phyloP scores from a whole-genome alignment of 1,140 invertebrate species.

The Wasmannia auropunctata region DNA sequence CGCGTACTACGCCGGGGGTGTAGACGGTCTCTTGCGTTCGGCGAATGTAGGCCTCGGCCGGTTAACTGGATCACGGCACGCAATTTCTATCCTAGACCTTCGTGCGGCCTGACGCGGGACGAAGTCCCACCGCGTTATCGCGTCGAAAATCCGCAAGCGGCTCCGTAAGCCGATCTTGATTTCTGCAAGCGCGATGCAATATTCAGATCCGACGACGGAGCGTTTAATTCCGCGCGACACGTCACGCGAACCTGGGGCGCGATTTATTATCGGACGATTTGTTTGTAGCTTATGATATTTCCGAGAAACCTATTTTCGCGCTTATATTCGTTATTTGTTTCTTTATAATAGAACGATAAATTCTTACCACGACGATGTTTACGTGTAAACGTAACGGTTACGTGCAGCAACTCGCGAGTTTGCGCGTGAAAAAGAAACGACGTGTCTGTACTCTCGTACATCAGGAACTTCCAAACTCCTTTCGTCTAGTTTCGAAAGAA shows the following conservation, averaged over 20 bases:
- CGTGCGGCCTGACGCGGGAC: constrained; percentile 14
- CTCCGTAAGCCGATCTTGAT: constrained; percentile 31
- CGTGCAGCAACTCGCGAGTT: background rate
- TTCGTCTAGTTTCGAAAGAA: background rate
- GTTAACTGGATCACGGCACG: constrained; percentile 76
- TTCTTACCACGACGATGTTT: background rate
- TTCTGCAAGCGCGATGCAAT: constrained; percentile 15
- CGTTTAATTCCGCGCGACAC: constrained; percentile 10
- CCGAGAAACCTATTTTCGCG: background rate
- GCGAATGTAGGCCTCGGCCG: constrained; percentile 74
- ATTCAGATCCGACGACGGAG: constrained; percentile 34
- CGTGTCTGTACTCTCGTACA: background rate
- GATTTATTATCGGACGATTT: background rate
- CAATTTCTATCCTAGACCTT: constrained; percentile 77
- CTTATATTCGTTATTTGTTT: background rate
- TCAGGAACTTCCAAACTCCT: background rate
- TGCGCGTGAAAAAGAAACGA: background rate
- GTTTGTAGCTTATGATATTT: background rate
- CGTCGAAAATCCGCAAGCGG: constrained; percentile 39
- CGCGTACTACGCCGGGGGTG: constrained; percentile 16
- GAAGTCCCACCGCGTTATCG: constrained; percentile 52
- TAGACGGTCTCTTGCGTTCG: constrained; percentile 50
- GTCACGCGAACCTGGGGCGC: background rate
- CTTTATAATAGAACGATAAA: background rate
- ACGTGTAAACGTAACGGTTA: background rate